These are phyloP conservation scores for Steinernema scapterisci DNA, from an alignment of 2,888 invertebrate species.

Conservation along the genomic window DNA sequence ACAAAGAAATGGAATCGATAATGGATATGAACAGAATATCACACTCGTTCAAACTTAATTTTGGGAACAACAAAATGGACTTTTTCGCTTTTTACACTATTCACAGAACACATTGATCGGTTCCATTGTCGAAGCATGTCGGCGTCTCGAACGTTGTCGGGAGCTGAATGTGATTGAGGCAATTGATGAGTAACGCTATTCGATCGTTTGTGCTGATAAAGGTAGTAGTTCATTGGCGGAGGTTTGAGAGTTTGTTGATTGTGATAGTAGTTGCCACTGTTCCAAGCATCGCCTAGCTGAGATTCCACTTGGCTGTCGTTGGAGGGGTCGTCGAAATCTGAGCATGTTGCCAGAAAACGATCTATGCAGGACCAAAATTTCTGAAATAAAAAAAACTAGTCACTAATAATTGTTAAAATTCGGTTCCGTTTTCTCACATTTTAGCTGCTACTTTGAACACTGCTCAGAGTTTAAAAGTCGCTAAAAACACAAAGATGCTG, in stretches of 20 bases:
- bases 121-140: neutral
- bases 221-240: slow-evolving; percentile 8
- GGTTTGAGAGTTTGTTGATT: slow-evolving; percentile 5
- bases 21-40: neutral
- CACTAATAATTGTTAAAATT: too few relatives aligned
- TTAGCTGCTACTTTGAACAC: too few relatives aligned
- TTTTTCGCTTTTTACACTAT: neutral
- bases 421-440: too few relatives aligned
- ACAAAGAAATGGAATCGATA: neutral
- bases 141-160: neutral
- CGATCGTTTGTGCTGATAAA: neutral
- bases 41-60: neutral
- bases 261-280: neutral
- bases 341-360: neutral
- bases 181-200: neutral
- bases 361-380: neutral
- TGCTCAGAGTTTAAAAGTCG: too few relatives aligned
- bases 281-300: neutral
- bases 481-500: too few relatives aligned
- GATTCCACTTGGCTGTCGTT: neutral
- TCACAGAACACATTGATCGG: neutral
- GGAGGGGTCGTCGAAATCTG: neutral
- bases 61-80: slow-evolving; percentile 20
- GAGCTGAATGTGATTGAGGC: neutral
- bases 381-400: too few relatives aligned